Conservation (phyloP, 2,113 vertebrate genomes). For the Brachirus orientalis region DNA sequence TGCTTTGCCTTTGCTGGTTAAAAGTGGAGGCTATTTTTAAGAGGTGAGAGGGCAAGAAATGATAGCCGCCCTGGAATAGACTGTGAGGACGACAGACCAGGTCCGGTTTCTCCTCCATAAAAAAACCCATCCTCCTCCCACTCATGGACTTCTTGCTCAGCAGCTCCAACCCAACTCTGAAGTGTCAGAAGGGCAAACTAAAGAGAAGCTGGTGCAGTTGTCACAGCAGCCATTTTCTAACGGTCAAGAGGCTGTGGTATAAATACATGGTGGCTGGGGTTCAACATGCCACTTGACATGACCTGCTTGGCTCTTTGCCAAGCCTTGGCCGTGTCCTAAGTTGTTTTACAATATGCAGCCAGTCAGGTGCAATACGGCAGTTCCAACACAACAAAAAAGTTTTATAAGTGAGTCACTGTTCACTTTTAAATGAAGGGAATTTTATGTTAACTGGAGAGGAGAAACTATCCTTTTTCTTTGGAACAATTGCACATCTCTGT, state of each 20-base stretch:
- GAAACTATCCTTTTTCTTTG: neutral
- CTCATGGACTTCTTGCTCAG: constrained; percentile 65
- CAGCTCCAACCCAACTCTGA: constrained; percentile 45
- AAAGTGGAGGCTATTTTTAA: constrained; percentile 79
- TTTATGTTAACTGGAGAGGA: neutral
- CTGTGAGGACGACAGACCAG: constrained; percentile 48
- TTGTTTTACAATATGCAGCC: constrained; percentile 9
- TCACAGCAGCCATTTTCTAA: constrained; percentile 28
- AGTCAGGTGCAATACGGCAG: constrained; percentile 1
- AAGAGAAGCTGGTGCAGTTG: constrained; percentile 49
- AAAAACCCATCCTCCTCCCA: constrained; percentile 45
- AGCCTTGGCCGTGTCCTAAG: constrained; percentile 9
- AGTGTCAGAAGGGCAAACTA: constrained; percentile 31
- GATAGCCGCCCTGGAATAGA: constrained; percentile 75
- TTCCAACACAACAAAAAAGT: constrained; percentile 11
- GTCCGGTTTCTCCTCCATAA: constrained; percentile 72
- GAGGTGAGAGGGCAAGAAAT: constrained; percentile 65
- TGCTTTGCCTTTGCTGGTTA: constrained; percentile 75
- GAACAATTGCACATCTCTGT: too few species aligned
- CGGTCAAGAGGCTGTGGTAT: constrained; percentile 52
- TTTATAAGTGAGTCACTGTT: constrained; percentile 3
- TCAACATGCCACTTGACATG: constrained; percentile 47
- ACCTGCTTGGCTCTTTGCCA: constrained; percentile 36
- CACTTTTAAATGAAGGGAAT: constrained; percentile 6
- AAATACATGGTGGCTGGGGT: constrained; percentile 58